Conservation (phyloP, 1,140 invertebrate species). For the Calephelis virginiensis region DNA sequence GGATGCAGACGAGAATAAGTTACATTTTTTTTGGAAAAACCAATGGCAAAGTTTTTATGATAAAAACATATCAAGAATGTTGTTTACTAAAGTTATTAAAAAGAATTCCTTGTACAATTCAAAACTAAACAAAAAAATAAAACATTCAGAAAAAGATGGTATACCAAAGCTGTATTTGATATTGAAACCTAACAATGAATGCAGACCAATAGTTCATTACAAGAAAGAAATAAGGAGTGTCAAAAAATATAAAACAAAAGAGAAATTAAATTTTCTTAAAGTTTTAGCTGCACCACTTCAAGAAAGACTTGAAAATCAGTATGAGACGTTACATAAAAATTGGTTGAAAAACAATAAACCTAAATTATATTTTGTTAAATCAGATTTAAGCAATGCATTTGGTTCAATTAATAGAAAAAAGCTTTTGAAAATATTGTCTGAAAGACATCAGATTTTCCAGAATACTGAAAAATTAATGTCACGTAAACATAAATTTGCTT, state of each 20-base stretch:
- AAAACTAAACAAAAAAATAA: conserved; percentile 44
- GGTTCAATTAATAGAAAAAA: conserved; percentile 62
- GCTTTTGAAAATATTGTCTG: conserved; percentile 54
- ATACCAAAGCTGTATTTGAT: conserved; percentile 68
- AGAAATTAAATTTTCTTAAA: conserved; percentile 53
- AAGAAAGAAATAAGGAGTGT: conserved; percentile 48
- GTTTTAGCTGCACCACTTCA: conserved; percentile 39
- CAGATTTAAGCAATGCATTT: conserved; percentile 73
- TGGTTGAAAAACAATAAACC: conserved; percentile 61
- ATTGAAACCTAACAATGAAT: conserved; percentile 63
- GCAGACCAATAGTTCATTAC: conserved; percentile 66
- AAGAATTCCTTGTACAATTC: conserved; percentile 46
- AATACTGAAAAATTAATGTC: conserved; percentile 42
- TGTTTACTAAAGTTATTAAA: conserved; percentile 44
- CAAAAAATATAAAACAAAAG: conserved; percentile 59
- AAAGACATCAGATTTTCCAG: conserved; percentile 50
- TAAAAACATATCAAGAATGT: conserved; percentile 53
- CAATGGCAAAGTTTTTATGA: conserved; percentile 73
- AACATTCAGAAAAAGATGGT: conserved; percentile 49
- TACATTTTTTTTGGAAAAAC: conserved; percentile 69
- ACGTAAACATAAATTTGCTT: conserved; percentile 52
- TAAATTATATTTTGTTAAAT: conserved; percentile 72
- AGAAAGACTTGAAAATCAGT: conserved; percentile 51
- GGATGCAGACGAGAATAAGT: conserved; percentile 66
- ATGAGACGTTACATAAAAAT: conserved; percentile 40